Percentiles rank a stretch among this genome's conserved stretches.
phyloP scores from a whole-genome alignment of 2,888 invertebrate species.

The Nemotelus pantherinus region DNA sequence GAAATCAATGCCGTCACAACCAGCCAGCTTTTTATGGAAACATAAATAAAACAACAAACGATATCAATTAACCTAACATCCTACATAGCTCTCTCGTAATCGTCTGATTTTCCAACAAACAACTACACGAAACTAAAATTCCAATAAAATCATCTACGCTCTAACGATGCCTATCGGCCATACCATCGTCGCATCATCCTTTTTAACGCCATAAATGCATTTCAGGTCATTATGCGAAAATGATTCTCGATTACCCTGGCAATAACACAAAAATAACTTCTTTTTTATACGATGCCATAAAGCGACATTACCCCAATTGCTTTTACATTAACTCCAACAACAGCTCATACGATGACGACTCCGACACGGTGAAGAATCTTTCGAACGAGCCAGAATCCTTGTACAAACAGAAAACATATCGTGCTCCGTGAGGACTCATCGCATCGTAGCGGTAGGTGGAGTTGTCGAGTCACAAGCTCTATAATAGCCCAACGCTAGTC shows the following conservation, averaged over 20 bases:
- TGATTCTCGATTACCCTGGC: conserved; percentile 39
- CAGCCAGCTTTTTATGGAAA: too few species aligned
- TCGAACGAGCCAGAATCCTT: conserved; percentile 27
- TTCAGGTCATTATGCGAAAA: conserved; percentile 36
- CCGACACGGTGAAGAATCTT: not conserved
- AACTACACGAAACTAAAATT: not conserved
- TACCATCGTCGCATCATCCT: conserved; percentile 27
- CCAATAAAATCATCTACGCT: conserved; percentile 10
- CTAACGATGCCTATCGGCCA: conserved; percentile 9
- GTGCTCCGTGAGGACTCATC: conserved; percentile 16
- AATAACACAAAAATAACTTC: conserved; percentile 43
- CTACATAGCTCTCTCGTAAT: too few species aligned
- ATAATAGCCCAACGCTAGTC: conserved; percentile 26
- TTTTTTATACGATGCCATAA: conserved; percentile 44
- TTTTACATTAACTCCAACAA: conserved; percentile 43
- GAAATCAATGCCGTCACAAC: too few species aligned
- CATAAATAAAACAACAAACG: too few species aligned
- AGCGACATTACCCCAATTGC: conserved; percentile 45
- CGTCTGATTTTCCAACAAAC: too few species aligned
- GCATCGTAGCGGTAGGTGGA: not conserved
- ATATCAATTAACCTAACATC: too few species aligned
- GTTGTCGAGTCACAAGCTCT: not conserved
- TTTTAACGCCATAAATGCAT: conserved; percentile 42
- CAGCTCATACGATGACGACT: conserved; percentile 23
- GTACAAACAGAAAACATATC: conserved; percentile 35